Conservation (phyloP, 2,888 invertebrate genomes). For the Pyrrhosoma nymphula region DNA sequence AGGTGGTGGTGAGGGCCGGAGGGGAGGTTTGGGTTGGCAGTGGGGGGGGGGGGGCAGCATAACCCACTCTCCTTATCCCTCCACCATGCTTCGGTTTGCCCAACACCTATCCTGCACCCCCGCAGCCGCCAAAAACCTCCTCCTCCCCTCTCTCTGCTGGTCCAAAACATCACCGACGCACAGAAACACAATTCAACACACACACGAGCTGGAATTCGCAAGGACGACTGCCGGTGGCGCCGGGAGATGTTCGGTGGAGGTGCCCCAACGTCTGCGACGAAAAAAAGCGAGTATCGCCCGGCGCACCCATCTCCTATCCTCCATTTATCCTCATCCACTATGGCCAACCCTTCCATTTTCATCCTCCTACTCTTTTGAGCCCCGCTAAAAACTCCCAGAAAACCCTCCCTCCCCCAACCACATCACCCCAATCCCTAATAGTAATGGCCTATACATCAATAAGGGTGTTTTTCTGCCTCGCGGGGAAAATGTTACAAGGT, state of each 20-base stretch:
- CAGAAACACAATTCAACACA: not conserved
- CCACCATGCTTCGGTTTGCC: not conserved
- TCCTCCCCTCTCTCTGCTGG: not conserved
- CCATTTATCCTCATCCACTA: slow-evolving; percentile 5
- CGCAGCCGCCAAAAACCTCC: not conserved
- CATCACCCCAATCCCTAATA: not conserved
- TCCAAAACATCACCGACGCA: slow-evolving; percentile 32
- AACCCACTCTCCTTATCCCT: not conserved
- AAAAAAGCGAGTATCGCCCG: slow-evolving; percentile 23
- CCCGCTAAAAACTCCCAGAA: not conserved
- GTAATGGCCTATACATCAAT: slow-evolving; percentile 36
- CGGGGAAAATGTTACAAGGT: not conserved
- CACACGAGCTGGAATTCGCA: slow-evolving; percentile 30
- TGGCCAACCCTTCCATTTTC: not conserved
- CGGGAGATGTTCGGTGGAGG: slow-evolving; percentile 4
- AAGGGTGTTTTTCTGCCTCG: not conserved
- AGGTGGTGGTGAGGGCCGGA: not conserved
- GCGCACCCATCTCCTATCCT: not conserved
- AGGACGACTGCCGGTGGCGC: slow-evolving; percentile 43
- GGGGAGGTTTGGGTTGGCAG: not conserved
- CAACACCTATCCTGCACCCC: not conserved
- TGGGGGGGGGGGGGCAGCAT: not conserved
- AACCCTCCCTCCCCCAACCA: not conserved
- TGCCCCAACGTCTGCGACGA: slow-evolving; percentile 57
- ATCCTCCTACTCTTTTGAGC: not conserved